phyloP scores from a whole-genome alignment of 2,888 invertebrate genomes.

The Cryptus armator region DNA sequence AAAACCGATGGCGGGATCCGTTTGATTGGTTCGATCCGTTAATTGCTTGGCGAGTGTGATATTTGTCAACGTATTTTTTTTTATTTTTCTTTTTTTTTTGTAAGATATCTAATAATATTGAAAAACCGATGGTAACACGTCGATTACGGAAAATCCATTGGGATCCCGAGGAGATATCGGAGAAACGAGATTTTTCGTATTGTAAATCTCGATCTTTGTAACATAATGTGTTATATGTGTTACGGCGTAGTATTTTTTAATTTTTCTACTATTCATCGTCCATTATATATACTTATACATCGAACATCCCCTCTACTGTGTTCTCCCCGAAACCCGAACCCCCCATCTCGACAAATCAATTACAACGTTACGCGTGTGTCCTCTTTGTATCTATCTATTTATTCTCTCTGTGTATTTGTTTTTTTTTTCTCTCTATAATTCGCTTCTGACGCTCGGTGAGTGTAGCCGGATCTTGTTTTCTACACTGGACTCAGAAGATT shows the following conservation, averaged over 20 bases:
- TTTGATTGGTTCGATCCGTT: conserved; percentile 6
- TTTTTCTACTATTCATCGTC: not conserved
- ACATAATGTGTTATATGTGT: conserved; percentile 30
- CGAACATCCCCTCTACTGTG: conserved; percentile 3
- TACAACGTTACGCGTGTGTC: conserved; percentile 39
- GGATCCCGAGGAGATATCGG: not conserved
- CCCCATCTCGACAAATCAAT: conserved; percentile 34
- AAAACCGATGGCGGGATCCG: conserved; percentile 10
- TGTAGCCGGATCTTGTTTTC: conserved; percentile 84
- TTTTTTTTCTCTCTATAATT: conserved; percentile 78
- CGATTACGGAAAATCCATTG: conserved; percentile 28
- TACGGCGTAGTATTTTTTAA: conserved; percentile 14
- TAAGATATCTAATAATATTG: conserved; percentile 15
- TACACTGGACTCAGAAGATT: conserved; percentile 84
- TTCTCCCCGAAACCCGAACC: not conserved
- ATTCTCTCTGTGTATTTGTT: conserved; percentile 73
- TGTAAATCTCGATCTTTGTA: not conserved
- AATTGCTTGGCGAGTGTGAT: conserved; percentile 41
- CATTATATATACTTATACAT: conserved; percentile 15
- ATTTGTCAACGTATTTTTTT: conserved; percentile 30
- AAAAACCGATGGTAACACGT: conserved; percentile 10
- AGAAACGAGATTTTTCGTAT: conserved; percentile 22
- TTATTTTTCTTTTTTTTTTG: not conserved
- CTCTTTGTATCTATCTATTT: conserved; percentile 73
- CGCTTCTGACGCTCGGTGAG: conserved; percentile 83